phyloP scores from a whole-genome alignment of 2,113 vertebrate species.

The Empidonax traillii region DNA sequence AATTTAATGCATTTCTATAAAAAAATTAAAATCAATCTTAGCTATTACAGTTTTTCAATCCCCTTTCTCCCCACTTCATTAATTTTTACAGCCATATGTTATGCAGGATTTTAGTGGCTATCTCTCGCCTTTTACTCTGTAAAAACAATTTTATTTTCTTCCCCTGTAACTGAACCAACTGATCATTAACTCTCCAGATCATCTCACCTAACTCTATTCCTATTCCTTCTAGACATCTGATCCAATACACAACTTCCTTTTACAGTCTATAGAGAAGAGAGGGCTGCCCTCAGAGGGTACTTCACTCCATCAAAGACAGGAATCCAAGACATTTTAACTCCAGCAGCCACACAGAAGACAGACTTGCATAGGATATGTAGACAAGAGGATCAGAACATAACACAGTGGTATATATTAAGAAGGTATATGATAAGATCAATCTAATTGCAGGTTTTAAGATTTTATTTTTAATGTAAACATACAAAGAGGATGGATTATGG shows the following conservation, averaged over 20 bases:
- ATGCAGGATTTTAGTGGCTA: not conserved
- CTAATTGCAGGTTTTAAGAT: not conserved
- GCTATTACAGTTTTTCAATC: not conserved
- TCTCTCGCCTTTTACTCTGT: not conserved
- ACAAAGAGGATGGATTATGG: not conserved
- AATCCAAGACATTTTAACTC: not conserved
- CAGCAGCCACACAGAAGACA: not conserved
- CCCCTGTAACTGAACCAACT: not conserved
- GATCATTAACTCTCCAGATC: not conserved
- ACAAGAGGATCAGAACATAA: not conserved
- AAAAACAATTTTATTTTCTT: not conserved
- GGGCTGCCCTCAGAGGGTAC: not conserved
- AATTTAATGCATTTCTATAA: not conserved
- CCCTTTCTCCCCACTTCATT: not conserved
- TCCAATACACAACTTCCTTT: not conserved
- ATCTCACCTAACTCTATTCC: not conserved
- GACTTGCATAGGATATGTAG: fast-evolving
- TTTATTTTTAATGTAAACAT: not conserved
- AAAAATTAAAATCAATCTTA: not conserved
- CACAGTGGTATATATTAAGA: not conserved
- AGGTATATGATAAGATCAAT: not conserved
- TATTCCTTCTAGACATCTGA: not conserved
- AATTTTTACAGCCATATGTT: not conserved
- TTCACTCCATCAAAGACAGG: not conserved
- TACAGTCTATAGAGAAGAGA: not conserved